Conservation (phyloP, 23 tunicate genomes). For the Ascidia mentula region DNA sequence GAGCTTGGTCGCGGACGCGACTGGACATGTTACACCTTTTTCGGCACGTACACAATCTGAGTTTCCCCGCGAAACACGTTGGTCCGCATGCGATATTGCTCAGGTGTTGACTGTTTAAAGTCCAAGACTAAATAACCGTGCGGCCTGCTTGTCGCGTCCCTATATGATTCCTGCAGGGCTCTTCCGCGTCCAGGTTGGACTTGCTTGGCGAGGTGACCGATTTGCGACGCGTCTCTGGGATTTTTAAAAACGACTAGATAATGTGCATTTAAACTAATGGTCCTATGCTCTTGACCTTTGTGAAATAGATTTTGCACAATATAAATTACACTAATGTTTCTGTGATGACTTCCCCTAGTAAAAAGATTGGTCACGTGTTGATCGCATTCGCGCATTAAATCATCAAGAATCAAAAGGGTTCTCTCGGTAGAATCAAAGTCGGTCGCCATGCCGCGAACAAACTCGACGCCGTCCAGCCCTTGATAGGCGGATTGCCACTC, state of each 20-base stretch:
- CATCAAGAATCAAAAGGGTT: neutral
- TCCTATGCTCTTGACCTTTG: neutral
- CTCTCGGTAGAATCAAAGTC: neutral
- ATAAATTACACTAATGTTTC: neutral
- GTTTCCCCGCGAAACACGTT: conserved; percentile 10
- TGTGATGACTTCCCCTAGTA: neutral
- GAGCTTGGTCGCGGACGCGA: neutral
- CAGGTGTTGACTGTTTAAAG: neutral
- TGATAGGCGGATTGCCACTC: neutral
- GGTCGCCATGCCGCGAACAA: neutral
- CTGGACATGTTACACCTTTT: neutral
- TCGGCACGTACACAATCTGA: neutral
- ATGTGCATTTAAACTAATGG: neutral
- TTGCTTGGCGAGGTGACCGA: neutral
- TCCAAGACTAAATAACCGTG: conserved; percentile 7
- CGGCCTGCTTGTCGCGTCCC: neutral
- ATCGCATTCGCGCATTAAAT: neutral
- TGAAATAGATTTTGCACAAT: neutral
- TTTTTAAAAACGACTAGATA: neutral
- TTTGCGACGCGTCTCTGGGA: neutral
- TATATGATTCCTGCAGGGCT: neutral
- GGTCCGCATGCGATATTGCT: neutral
- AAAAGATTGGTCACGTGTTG: neutral
- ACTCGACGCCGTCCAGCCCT: neutral
- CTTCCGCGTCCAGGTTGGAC: neutral